Conservation (phyloP, 2,888 invertebrate species). For the Ischnura elegans region DNA sequence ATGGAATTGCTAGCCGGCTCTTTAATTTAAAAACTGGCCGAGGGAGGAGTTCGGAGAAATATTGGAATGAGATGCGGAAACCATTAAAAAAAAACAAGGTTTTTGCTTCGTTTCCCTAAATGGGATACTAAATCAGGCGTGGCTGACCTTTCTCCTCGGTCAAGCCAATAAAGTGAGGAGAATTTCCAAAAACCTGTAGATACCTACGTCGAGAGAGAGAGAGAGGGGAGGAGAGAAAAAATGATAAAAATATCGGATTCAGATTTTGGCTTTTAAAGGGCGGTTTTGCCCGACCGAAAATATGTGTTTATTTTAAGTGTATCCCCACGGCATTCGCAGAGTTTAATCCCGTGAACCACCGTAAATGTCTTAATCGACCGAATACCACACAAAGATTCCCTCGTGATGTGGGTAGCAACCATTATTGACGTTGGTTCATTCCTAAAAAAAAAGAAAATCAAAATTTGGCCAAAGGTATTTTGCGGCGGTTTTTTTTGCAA, state of each 20-base stretch:
- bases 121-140: constrained; percentile 27
- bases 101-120: constrained; percentile 18
- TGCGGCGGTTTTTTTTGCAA: background rate
- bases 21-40: constrained; percentile 3
- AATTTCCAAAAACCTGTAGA: constrained; percentile 1
- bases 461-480: background rate
- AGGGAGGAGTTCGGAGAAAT: constrained; percentile 1
- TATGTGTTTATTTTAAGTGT: constrained; percentile 12
- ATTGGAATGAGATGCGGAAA: constrained; percentile 15
- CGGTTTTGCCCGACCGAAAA: background rate
- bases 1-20: background rate
- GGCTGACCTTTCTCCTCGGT: constrained; percentile 29
- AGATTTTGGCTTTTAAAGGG: constrained; percentile 34
- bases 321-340: background rate
- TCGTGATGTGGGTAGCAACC: constrained; percentile 17
- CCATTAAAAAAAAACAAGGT: constrained; percentile 13
- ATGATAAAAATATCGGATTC: constrained; percentile 21
- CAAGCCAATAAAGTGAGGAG: constrained; percentile 21
- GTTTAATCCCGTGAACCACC: constrained; percentile 26
- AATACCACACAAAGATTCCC: background rate
- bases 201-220: background rate
- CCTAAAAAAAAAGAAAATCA: background rate
- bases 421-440: constrained; percentile 12
- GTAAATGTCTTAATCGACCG: constrained; percentile 27
- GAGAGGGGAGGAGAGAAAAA: background rate